Percentiles rank a stretch among this genome's conserved stretches.
Evolutionary conservation across 2,888 invertebrate genomes (phyloP).

Genomic region (Cosmia trapezina): DNA sequence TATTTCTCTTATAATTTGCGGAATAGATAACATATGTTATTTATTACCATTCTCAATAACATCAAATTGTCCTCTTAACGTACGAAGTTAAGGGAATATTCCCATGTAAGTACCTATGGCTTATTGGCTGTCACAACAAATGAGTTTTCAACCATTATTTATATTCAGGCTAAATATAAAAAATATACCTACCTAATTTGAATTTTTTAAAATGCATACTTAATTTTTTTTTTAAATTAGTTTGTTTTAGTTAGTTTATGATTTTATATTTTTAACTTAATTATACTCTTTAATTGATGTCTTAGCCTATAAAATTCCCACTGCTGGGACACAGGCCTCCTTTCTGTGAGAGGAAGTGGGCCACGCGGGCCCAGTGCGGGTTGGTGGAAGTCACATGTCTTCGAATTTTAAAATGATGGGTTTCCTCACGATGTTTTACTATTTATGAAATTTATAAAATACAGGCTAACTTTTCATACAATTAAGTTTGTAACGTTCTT

Average conservation of each 20-base stretch:
- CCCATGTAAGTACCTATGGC: not conserved
- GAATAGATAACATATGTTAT: not conserved
- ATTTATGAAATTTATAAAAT: too few relatives aligned
- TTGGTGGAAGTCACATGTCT: too few relatives aligned
- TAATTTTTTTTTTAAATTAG: too few relatives aligned
- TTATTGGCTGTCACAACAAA: not conserved
- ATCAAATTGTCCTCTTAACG: not conserved
- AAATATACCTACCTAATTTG: too few relatives aligned
- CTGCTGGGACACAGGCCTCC: not conserved
- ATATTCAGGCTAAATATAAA: not conserved
- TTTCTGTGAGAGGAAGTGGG: too few relatives aligned
- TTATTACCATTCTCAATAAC: constrained; percentile 5
- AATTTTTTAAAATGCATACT: too few relatives aligned
- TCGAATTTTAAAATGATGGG: not conserved
- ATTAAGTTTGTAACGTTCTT: not conserved
- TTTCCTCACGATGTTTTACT: not conserved
- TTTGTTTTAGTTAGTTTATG: too few relatives aligned
- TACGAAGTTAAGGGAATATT: not conserved
- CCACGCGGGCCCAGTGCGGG: not conserved
- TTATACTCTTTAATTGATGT: too few relatives aligned
- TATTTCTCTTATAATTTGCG: constrained; percentile 3
- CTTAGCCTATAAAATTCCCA: not conserved
- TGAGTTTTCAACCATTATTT: not conserved
- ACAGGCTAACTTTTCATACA: too few relatives aligned
- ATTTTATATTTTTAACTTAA: too few relatives aligned